These are phyloP conservation scores for Marcusenius ussheri DNA, from an alignment of 2,113 vertebrate species.

Conservation along the genomic window DNA sequence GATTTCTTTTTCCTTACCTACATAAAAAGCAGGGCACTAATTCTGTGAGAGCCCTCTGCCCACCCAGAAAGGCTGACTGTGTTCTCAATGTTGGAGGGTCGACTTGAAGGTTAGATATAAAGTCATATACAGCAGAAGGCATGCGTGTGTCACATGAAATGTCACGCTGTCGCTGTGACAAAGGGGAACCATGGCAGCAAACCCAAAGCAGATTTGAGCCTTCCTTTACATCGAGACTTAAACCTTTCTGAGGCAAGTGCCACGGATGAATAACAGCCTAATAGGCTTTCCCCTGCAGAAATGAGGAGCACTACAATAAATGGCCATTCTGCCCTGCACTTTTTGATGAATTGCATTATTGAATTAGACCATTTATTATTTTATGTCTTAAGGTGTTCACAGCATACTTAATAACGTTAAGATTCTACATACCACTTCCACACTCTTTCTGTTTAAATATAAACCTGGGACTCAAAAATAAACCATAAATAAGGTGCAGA, in stretches of 20 bases:
- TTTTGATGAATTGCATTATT: neutral
- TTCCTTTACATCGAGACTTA: slow-evolving; percentile 13
- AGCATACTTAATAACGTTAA: neutral
- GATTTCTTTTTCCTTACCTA: slow-evolving; percentile 11
- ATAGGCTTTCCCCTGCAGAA: neutral
- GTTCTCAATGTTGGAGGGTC: slow-evolving; percentile 22
- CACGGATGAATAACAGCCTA: neutral
- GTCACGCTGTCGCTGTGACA: slow-evolving; percentile 28
- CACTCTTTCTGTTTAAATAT: neutral
- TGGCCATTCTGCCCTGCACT: neutral
- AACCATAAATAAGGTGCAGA: slow-evolving; percentile 6
- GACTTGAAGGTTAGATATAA: slow-evolving; percentile 15
- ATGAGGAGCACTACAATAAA: neutral
- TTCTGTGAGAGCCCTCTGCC: neutral
- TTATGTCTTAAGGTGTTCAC: neutral
- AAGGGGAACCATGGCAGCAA: slow-evolving; percentile 12
- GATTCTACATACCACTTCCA: neutral
- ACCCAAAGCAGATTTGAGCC: slow-evolving; percentile 30
- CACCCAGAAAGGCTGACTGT: slow-evolving; percentile 19
- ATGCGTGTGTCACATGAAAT: slow-evolving; percentile 30
- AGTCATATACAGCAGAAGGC: slow-evolving; percentile 22
- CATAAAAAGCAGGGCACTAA: neutral
- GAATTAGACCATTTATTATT: slow-evolving; percentile 1
- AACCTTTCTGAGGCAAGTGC: neutral
- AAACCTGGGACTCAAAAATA: neutral